phyloP scores from a whole-genome alignment of 2,888 invertebrate species.

The Raillietiella orientalis region DNA sequence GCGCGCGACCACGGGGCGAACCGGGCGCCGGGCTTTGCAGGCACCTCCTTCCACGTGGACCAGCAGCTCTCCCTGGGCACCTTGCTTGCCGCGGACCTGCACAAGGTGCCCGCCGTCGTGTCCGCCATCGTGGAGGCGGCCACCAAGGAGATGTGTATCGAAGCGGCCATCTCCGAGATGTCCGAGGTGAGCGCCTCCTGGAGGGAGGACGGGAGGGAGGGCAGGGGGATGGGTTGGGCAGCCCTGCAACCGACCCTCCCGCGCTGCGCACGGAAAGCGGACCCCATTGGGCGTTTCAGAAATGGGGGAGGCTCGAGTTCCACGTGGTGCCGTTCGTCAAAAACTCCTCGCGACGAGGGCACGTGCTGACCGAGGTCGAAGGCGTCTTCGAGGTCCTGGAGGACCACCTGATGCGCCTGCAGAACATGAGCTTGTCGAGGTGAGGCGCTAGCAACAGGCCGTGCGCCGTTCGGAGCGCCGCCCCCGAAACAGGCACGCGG shows the following conservation, averaged over 20 bases:
- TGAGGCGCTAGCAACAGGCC: too few relatives aligned
- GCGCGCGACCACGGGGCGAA: slow-evolving; percentile 15
- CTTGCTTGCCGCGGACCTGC: slow-evolving; percentile 71
- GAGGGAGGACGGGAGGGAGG: too few relatives aligned
- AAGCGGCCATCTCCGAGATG: slow-evolving; percentile 51
- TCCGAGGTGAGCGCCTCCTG: slow-evolving; percentile 27
- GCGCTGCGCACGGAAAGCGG: too few relatives aligned
- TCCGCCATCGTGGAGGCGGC: slow-evolving; percentile 59
- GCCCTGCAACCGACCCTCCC: too few relatives aligned
- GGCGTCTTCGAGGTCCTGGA: slow-evolving; percentile 49
- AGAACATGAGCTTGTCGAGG: slow-evolving; percentile 83
- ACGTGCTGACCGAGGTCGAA: slow-evolving; percentile 42
- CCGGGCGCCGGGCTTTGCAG: slow-evolving; percentile 15
- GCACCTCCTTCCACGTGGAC: slow-evolving; percentile 47
- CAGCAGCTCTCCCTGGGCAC: slow-evolving; percentile 68
- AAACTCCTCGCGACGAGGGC: slow-evolving; percentile 40
- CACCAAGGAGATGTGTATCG: slow-evolving; percentile 63
- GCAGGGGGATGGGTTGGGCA: too few relatives aligned
- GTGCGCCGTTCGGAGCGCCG: too few relatives aligned
- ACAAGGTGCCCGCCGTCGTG: slow-evolving; percentile 42
- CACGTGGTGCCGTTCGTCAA: slow-evolving; percentile 14
- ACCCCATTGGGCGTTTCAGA: too few relatives aligned
- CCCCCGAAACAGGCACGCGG: too few relatives aligned
- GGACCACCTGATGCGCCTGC: slow-evolving; percentile 60
- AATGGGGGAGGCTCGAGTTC: slow-evolving; percentile 16